A percentile compares a stretch with the other conserved stretches of the same genome.
These are phyloP conservation scores for Helarctos malayanus DNA, from an alignment of 2,797 vertebrate species.

Conservation along the genomic window DNA sequence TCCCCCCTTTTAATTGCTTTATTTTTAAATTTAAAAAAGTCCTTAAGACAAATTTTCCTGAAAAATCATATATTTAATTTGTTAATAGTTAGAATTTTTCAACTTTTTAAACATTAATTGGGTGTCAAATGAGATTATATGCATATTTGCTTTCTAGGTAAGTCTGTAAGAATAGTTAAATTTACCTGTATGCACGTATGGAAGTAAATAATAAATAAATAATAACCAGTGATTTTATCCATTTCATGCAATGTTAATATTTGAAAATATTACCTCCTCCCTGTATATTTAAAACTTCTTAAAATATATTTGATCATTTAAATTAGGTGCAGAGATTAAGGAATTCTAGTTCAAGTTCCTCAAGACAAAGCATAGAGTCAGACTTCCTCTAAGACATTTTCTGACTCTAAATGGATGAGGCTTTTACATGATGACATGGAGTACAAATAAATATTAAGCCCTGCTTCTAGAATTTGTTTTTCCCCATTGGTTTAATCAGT, in stretches of 20 bases:
- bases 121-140: background rate
- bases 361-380: background rate
- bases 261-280: background rate
- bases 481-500: background rate
- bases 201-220: background rate
- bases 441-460: background rate
- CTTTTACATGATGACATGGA: background rate
- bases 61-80: background rate
- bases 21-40: background rate
- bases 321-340: background rate
- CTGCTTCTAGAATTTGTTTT: background rate
- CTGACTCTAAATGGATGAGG: background rate
- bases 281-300: background rate
- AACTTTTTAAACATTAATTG: background rate
- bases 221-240: background rate
- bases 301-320: background rate
- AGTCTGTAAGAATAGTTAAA: background rate
- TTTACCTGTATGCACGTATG: background rate
- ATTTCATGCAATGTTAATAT: background rate
- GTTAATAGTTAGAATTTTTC: background rate
- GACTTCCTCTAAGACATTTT: background rate
- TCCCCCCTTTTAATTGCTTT: background rate
- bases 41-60: background rate
- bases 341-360: background rate
- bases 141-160: background rate